Evolutionary conservation across 2,888 invertebrate genomes (phyloP), one percentile per base, ranked within the genome.

Genomic region (Epicampocera succincta): DNA sequence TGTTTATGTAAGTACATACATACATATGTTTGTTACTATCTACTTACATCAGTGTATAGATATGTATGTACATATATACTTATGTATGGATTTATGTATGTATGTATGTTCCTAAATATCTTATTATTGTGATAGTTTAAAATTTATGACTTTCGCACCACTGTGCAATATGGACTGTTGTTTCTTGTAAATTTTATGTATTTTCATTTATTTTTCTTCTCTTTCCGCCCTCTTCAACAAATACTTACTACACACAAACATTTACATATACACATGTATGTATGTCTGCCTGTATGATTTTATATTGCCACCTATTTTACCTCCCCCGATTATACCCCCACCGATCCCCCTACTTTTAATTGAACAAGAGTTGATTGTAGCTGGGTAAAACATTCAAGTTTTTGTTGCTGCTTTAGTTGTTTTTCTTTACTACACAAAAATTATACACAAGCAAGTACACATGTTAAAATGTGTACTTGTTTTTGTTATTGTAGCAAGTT

Each of bases 311-410:
- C 58, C 74, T 65, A 74, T 80, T 42, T 48, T 71, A 40, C 48
- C 63, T 58, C 63, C 58, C 50, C 54, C 68, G 56, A 40, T 74
- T 68, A 54, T 66, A 68, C 44, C 68, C 61, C 25, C 29, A 12
- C 11, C 54, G 52, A 68, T 38, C 68, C 52, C 25, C 29, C 19
- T 13, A 71, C 21, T 54, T 63, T 48, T 42, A 72, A 44, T 60
- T 52, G 29, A 69, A 52, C 50, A 44, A 73, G 42, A 61, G 66
- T 60, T 61, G 54, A 44, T 66, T 50, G 73, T 80, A 84, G 84
- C 84, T 87, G 85, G 86, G 86, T 87, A 86, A 87, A 87, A 83
- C 84, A 85, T 83, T 79, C 69, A 79, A 84, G 81, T 81, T 84
- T 79, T n/a, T 69, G 72, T 80, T 80, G 58, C 71, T 72, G 66